Evolutionary conservation across 2,797 vertebrate genomes (phyloP), one percentile per base, ranked within the genome.

Genomic region (Caiman crocodilus): DNA sequence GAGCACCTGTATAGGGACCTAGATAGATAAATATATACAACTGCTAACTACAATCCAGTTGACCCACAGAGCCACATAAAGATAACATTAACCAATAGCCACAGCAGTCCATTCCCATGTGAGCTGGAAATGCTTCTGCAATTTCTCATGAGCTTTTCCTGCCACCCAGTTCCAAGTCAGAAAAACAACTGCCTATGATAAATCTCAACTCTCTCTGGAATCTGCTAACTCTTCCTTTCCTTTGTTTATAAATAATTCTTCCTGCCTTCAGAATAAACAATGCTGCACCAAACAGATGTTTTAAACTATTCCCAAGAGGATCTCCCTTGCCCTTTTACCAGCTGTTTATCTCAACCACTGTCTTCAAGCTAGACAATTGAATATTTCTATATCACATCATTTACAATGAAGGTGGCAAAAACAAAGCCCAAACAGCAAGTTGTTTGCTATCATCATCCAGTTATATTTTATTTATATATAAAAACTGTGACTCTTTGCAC

Each of bases 1-100:
- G 75, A 88, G 76, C 42, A 35, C 88, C 79, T 59, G 80, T 95
- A 81, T 61, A 89, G 93, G 65, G 74, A 89, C 28, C 65, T 13
- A 69, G 32, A 74, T 17, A 58, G 7, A 79, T 3, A 78, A 59
- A 14, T 20, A 78, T 58, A 50, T 87, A 73, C 21, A 69, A 69
- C 16, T 74, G 10, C 76, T 90, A 76, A 59, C 86, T 92, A 82
- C 89, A 86, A 80, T 82, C n/a, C 26, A 86, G 9, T 23, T 30
- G 18, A 32, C 28, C 42, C 74, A 61, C 58, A 82, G 1, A 13
- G 42, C 73, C 85, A 88, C 28, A 69, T 84, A 78, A 57, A 32
- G 58, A 71, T 3, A 91, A 90, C 76, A 26, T 32, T 14, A 80
- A 84, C 76, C 91, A 84, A 3, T 8, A 59, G 57, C 35, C n/a